These are phyloP conservation scores for Sphenodon punctatus DNA, from an alignment of 2,797 vertebrate genomes.

Conservation along the genomic window DNA sequence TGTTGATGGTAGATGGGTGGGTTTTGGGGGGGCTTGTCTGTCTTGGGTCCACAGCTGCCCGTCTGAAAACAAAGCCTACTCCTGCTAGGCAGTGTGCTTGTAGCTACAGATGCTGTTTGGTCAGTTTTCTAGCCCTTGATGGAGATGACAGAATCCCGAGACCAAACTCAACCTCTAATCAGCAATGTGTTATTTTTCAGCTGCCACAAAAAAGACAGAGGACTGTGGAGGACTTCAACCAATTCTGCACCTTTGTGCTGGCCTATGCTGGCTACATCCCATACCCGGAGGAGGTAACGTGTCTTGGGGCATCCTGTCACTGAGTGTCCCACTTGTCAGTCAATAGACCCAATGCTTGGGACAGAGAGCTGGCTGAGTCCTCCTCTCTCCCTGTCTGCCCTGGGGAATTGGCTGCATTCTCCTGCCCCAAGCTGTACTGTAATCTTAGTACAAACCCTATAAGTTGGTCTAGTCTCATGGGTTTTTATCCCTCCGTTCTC, in stretches of 20 bases:
- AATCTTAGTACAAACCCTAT: background rate
- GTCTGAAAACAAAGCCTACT: too few relatives aligned
- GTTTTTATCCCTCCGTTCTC: slow-evolving; percentile 50
- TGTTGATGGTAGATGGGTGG: too few relatives aligned
- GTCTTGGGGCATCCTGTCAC: background rate
- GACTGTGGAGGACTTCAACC: slow-evolving; percentile 98
- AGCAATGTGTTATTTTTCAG: background rate
- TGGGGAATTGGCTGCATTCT: too few relatives aligned
- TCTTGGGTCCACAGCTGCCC: too few relatives aligned
- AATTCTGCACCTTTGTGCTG: slow-evolving; percentile 97
- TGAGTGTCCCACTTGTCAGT: background rate
- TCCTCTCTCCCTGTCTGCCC: background rate
- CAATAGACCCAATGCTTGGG: background rate
- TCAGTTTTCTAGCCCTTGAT: background rate
- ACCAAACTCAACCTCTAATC: background rate
- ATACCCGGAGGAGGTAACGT: slow-evolving; percentile 83
- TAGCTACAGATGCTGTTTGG: background rate
- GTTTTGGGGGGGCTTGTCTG: too few relatives aligned
- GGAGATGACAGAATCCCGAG: background rate
- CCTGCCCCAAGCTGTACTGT: background rate
- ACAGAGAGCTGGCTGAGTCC: background rate
- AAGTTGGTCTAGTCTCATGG: background rate
- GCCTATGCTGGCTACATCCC: slow-evolving; percentile 99
- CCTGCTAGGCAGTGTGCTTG: too few relatives aligned
- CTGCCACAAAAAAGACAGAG: slow-evolving; percentile 81